Base-by-base conservation (phyloP, 2,797 vertebrate genomes). In the Siniperca scherzeri region DNA sequence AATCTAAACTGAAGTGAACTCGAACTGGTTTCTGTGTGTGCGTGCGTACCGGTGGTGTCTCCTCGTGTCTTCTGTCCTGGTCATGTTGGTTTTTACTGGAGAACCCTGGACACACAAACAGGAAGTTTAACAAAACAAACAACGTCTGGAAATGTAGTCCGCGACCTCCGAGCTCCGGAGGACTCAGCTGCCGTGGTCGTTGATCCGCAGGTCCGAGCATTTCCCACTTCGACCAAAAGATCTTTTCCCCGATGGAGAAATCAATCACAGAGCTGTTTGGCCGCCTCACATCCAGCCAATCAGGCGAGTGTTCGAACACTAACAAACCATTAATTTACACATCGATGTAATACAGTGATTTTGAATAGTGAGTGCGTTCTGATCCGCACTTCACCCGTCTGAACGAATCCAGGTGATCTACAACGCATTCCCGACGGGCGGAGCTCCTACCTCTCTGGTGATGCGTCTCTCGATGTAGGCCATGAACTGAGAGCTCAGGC, bases 401-500 rank as follows among this genome's bases (percentile, higher is more conserved):
- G 30, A 30, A 30, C 30, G 30, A n/a, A n/a, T n/a, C n/a, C 33
- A 33, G 33, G 33, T 33, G 33, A 33, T 36, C 36, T 1, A 36
- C 36, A 5, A 36, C 36, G 1, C 36, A 36, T 36, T 36, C 36
- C 36, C 7, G 36, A 36, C 7, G 36, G 36, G 36, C 36, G 36
- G 36, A 36, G 36, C 36, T 36, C 65, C 1, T 91, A 99, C 98
- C 97, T 98, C 98, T 48, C 95, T 95, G 66, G 96, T 97, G 93
- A 98, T 95, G 77, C 98, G 95, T 77, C 96, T 96, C 93, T 99
- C 98, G 36, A 99, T 99, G 88, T 99, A 99, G 0, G 98, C 98
- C 97, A 98, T 97, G 84, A 99, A 99, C 84, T 99, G 98, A 19
- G 97, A 97, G 93, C 98, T 99, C 70, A 99, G 98, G 92, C 97